Conservation (phyloP, 2,113 vertebrate species). For the Oreochromis aureus region DNA sequence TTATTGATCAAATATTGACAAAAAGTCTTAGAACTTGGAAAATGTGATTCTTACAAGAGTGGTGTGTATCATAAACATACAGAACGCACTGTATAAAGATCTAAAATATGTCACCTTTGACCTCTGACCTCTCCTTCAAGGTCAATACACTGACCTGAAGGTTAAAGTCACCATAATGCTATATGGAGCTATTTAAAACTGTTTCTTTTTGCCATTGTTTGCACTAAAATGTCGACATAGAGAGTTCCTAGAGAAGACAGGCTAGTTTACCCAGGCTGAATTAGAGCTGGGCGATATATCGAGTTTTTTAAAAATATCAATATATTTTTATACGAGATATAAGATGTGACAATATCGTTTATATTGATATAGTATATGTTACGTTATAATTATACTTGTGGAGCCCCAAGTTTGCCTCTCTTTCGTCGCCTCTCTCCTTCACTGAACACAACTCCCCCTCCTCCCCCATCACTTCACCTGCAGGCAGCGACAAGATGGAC, state of each 20-base stretch:
- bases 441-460: too few species aligned
- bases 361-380: too few species aligned
- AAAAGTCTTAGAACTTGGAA: not conserved
- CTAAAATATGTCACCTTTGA: fast-evolving
- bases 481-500: too few species aligned
- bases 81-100: not conserved
- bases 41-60: not conserved
- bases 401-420: too few species aligned
- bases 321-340: too few species aligned
- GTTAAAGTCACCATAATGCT: not conserved
- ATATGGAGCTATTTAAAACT: not conserved
- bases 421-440: too few species aligned
- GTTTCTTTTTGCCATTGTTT: not conserved
- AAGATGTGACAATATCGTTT: too few species aligned
- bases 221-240: not conserved
- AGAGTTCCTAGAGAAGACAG: not conserved
- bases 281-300: not conserved
- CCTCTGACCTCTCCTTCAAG: not conserved
- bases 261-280: not conserved
- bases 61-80: not conserved
- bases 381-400: too few species aligned
- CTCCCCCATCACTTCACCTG: too few species aligned
- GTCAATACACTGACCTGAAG: not conserved
- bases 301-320: too few species aligned
- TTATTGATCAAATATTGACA: not conserved